A percentile compares a stretch with the other conserved stretches of the same genome.
Evolutionary conservation across 2,113 vertebrate genomes (phyloP).

Genomic region (Cacatua alba): DNA sequence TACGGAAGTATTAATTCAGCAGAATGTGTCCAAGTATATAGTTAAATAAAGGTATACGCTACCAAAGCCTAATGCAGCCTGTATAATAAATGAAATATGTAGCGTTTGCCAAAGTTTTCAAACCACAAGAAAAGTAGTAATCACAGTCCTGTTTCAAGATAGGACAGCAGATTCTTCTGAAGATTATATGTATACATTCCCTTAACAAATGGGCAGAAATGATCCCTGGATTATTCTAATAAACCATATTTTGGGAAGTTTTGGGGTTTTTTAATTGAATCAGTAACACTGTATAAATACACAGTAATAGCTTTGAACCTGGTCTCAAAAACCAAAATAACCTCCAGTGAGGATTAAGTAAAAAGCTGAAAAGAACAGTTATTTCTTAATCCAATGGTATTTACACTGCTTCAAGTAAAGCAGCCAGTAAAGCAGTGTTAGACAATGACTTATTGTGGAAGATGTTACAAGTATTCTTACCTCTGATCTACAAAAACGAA

Average conservation of each 20-base stretch:
- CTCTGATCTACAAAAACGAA: constrained; percentile 99
- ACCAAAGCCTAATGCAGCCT: background rate
- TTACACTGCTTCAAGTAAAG: background rate
- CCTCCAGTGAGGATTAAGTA: background rate
- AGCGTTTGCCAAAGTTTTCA: background rate
- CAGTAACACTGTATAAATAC: background rate
- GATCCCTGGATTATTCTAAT: background rate
- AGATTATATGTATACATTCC: background rate
- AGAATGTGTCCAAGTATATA: background rate
- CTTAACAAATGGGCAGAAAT: background rate
- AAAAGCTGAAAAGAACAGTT: background rate
- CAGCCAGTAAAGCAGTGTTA: background rate
- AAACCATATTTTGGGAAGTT: background rate
- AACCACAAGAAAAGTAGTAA: background rate
- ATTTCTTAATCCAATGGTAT: background rate
- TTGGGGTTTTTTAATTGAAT: background rate
- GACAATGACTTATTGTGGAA: background rate
- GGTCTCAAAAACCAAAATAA: background rate
- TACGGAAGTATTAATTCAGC: background rate
- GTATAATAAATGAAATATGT: background rate
- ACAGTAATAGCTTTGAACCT: background rate
- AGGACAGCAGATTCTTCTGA: background rate
- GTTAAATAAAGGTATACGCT: background rate
- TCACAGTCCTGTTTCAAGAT: background rate
- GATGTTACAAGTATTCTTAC: constrained; percentile 71